A percentile compares a stretch with the other conserved stretches of the same genome.
phyloP scores from a whole-genome alignment of 2,888 invertebrate species.

The Drosophila suboccidentalis region DNA sequence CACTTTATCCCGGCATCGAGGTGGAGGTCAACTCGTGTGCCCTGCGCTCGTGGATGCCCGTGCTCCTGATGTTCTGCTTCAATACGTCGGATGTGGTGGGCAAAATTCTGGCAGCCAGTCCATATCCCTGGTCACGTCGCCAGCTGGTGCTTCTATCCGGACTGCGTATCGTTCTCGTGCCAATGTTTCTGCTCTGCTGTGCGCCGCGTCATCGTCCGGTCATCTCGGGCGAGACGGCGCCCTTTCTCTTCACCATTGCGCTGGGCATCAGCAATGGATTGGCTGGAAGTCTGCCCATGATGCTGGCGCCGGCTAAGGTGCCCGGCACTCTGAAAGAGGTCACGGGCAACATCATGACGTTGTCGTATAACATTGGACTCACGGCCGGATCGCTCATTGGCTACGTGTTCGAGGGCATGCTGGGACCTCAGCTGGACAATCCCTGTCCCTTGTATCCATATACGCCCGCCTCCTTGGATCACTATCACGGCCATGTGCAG shows the following conservation, averaged over 20 bases:
- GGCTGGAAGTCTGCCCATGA: slow-evolving; percentile 97
- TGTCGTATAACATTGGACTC: slow-evolving; percentile 95
- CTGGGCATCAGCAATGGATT: slow-evolving; percentile 95
- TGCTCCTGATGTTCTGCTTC: slow-evolving; percentile 95
- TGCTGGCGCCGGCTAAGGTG: slow-evolving; percentile 94
- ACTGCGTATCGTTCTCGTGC: slow-evolving; percentile 91
- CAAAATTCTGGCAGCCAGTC: slow-evolving; percentile 90
- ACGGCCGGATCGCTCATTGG: slow-evolving; percentile 94
- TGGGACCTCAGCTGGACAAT: slow-evolving; percentile 87
- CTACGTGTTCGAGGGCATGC: slow-evolving; percentile 90
- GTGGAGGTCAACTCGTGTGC: slow-evolving; percentile 95
- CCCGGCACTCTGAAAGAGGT: slow-evolving; percentile 94
- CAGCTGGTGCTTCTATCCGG: slow-evolving; percentile 92
- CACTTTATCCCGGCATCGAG: slow-evolving; percentile 95
- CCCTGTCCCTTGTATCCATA: slow-evolving; percentile 86
- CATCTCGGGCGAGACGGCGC: slow-evolving; percentile 89
- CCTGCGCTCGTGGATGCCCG: slow-evolving; percentile 95
- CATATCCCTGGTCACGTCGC: slow-evolving; percentile 93
- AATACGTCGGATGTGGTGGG: slow-evolving; percentile 95
- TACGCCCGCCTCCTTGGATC: slow-evolving; percentile 73
- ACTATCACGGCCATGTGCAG: slow-evolving; percentile 62
- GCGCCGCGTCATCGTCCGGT: slow-evolving; percentile 92
- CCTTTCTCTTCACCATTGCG: slow-evolving; percentile 89
- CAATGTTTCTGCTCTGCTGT: slow-evolving; percentile 93
- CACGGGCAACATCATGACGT: slow-evolving; percentile 97